These are phyloP conservation scores for Solea senegalensis DNA, from an alignment of 2,113 vertebrate genomes.

Conservation along the genomic window DNA sequence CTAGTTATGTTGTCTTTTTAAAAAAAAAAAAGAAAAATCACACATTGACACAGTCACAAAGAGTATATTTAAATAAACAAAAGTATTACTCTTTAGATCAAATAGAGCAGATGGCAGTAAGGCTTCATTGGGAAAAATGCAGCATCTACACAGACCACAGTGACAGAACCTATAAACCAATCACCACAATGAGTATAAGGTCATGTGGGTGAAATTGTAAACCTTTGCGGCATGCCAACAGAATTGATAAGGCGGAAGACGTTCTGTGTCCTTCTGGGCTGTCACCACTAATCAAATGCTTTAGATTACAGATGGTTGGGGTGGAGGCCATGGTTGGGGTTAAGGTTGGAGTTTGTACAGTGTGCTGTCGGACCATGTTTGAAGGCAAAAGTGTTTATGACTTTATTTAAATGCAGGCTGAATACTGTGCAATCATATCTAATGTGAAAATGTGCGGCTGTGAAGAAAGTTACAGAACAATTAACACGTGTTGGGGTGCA, in stretches of 20 bases:
- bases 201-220: conserved; percentile 16
- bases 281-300: conserved; percentile 38
- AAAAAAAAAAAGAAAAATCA: not conserved
- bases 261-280: conserved; percentile 31
- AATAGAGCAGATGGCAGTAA: not conserved
- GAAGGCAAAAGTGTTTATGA: not conserved
- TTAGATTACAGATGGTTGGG: conserved; percentile 21
- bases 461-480: too few species aligned
- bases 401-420: not conserved
- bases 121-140: conserved; percentile 7
- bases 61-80: not conserved
- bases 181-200: conserved; percentile 20
- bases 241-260: conserved; percentile 24
- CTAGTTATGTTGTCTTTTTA: not conserved
- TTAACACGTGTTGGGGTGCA: too few species aligned
- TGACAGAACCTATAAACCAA: conserved; percentile 28
- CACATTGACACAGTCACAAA: not conserved
- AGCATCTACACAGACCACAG: conserved; percentile 1
- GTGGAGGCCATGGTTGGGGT: not conserved
- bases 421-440: not conserved
- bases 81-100: not conserved
- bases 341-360: not conserved
- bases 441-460: not conserved
- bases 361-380: not conserved
- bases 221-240: conserved; percentile 8